phyloP scores from a whole-genome alignment of 2,888 invertebrate species.

The Empis stercorea region DNA sequence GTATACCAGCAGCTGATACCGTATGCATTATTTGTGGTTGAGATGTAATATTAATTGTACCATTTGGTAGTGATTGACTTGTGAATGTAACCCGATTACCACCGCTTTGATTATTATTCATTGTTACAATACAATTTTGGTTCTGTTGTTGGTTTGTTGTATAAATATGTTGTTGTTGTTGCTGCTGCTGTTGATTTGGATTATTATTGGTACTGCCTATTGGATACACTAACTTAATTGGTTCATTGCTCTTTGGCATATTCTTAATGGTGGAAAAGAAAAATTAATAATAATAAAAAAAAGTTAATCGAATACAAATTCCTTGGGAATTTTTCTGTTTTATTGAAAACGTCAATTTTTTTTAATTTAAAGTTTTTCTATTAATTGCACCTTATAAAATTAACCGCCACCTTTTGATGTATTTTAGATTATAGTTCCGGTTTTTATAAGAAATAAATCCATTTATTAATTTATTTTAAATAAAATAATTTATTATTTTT shows the following conservation, averaged over 20 bases:
- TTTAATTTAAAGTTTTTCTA: no score
- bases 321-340: no score
- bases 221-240: conserved; percentile 43
- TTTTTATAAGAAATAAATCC: no score
- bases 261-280: conserved; percentile 13
- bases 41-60: conserved; percentile 49
- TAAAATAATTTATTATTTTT: no score
- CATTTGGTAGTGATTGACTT: conserved; percentile 54
- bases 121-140: conserved; percentile 27
- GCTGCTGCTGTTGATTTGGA: conserved; percentile 2
- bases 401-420: no score
- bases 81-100: conserved; percentile 48
- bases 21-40: conserved; percentile 32
- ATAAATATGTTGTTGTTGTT: conserved; percentile 15
- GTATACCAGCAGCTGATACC: conserved; percentile 40
- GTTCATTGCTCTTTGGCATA: conserved; percentile 39
- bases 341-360: no score
- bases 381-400: no score
- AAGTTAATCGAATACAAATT: no score
- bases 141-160: background rate
- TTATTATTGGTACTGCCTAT: conserved; percentile 21
- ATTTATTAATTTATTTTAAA: no score
- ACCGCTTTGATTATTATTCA: conserved; percentile 28
- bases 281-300: no score
- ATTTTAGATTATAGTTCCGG: no score